Conservation (phyloP, 2,888 invertebrate species). For the Drosophila infuscata region DNA sequence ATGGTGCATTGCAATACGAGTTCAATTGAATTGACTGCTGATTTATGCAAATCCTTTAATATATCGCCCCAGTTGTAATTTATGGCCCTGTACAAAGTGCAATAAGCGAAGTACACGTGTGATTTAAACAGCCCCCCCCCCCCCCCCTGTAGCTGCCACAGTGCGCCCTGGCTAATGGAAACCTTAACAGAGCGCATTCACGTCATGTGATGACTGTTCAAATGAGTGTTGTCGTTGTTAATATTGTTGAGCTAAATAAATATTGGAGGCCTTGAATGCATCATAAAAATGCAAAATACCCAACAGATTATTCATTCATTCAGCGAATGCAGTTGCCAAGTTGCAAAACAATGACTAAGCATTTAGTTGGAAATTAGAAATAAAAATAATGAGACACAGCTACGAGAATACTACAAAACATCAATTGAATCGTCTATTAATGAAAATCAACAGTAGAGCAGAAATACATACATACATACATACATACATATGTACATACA, state of each 20-base stretch:
- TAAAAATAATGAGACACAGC: conserved; percentile 15
- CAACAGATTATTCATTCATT: conserved; percentile 48
- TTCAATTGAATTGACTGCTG: not conserved
- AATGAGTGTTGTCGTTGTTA: not conserved
- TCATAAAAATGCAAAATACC: conserved; percentile 5
- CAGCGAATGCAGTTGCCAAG: conserved; percentile 27
- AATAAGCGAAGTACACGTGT: conserved; percentile 16
- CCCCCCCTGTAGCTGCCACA: not conserved
- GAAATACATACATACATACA: not conserved
- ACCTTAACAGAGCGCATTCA: not conserved
- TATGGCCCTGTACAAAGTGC: conserved; percentile 15
- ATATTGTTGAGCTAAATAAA: conserved; percentile 2
- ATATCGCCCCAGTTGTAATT: not conserved
- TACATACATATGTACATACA: no score
- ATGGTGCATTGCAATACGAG: not conserved
- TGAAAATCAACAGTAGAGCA: not conserved
- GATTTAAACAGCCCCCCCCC: not conserved
- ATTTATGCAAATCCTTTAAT: conserved; percentile 3
- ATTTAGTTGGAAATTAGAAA: conserved; percentile 21
- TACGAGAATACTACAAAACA: not conserved
- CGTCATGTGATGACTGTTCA: not conserved
- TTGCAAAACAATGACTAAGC: conserved; percentile 33
- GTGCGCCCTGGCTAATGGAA: not conserved
- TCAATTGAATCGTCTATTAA: conserved; percentile 22
- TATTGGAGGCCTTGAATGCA: conserved; percentile 2